Percentiles rank a stretch among this genome's conserved stretches.
phyloP scores from a whole-genome alignment of 2,888 invertebrate genomes.

The Hyposoter dolosus region DNA sequence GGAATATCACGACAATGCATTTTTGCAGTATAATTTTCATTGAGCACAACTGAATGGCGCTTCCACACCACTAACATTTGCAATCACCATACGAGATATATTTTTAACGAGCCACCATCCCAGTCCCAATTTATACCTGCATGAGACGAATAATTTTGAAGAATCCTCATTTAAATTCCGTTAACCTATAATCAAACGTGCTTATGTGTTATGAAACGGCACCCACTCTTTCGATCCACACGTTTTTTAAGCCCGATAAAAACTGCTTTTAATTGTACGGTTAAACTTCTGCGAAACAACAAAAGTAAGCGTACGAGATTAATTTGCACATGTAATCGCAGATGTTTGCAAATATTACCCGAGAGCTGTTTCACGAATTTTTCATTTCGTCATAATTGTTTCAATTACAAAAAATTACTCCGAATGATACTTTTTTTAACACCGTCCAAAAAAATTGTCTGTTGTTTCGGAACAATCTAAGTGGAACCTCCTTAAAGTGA shows the following conservation, averaged over 20 bases:
- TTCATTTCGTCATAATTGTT: neutral
- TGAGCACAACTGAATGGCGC: neutral
- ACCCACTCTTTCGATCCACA: neutral
- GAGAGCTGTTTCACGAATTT: no score
- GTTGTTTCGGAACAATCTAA: neutral
- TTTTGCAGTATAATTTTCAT: conserved; percentile 1
- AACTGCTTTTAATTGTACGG: conserved; percentile 9
- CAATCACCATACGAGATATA: conserved; percentile 19
- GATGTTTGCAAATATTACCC: neutral
- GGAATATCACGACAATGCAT: neutral
- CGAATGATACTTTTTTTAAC: neutral
- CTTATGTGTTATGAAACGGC: neutral
- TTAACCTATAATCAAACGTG: conserved; percentile 34
- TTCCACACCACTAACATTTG: neutral
- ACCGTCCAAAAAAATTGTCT: no score
- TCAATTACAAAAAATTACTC: neutral
- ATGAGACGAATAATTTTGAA: neutral
- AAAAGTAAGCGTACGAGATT: neutral
- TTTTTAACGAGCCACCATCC: conserved; percentile 12
- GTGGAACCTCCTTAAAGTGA: neutral
- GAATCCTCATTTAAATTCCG: conserved; percentile 33
- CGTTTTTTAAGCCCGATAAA: neutral
- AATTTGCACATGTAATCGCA: neutral
- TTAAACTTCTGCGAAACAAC: neutral
- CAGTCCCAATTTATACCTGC: conserved; percentile 18